Evolutionary conservation across 2,113 vertebrate species (phyloP).

Genomic region (Gallinago jamesoni): DNA sequence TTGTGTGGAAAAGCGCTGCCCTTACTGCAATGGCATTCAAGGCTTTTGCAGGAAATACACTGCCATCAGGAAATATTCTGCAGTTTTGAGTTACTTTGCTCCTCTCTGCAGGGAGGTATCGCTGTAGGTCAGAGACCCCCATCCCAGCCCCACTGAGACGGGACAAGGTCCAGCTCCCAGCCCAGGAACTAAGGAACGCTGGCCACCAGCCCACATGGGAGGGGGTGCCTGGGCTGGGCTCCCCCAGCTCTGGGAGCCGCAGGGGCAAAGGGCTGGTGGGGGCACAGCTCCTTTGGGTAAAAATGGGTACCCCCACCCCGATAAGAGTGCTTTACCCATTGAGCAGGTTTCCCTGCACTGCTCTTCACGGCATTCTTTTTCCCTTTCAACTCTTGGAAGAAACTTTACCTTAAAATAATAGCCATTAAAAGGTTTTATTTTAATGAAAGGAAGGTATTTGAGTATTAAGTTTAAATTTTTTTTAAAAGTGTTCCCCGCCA

Average conservation of each 20-base stretch:
- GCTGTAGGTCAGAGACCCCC: background rate
- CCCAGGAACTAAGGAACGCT: accelerated
- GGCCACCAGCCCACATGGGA: background rate
- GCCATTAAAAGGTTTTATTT: background rate
- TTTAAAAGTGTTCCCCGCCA: background rate
- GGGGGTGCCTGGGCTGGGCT: background rate
- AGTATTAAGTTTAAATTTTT: background rate
- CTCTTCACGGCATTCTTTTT: background rate
- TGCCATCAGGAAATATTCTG: background rate
- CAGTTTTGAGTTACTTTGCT: background rate
- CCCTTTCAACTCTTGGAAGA: background rate
- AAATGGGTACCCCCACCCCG: background rate
- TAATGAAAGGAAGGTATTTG: background rate
- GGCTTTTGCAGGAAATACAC: background rate
- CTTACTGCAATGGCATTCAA: background rate
- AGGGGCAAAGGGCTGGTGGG: accelerated
- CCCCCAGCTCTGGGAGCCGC: background rate
- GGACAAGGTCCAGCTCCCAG: background rate
- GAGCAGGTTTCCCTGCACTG: background rate
- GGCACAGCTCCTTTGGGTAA: background rate
- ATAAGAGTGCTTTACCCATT: background rate
- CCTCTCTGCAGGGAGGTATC: background rate
- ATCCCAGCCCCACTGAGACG: accelerated
- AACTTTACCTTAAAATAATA: background rate
- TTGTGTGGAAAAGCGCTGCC: background rate